Percentiles rank a stretch among this genome's conserved stretches.
Evolutionary conservation across 2,113 vertebrate genomes (phyloP).

Genomic region (Clarias batrachus): DNA sequence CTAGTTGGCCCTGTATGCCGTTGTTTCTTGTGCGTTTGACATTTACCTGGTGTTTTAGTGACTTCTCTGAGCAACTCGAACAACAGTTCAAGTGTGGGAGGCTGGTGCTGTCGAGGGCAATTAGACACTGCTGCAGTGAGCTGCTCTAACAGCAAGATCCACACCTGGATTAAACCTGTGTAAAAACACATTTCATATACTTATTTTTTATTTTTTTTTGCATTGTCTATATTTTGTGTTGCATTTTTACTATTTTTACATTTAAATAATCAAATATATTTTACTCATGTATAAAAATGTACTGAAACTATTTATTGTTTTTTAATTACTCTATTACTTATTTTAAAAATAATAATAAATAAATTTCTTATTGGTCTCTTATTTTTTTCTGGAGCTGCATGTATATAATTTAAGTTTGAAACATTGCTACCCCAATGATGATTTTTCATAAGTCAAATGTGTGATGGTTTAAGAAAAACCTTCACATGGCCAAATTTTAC

Average conservation of each 20-base stretch:
- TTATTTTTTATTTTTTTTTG: neutral
- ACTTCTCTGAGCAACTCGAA: constrained; percentile 89
- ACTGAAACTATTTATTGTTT: too few relatives aligned
- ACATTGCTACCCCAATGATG: neutral
- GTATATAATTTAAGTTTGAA: neutral
- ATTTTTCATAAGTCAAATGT: neutral
- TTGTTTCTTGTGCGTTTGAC: neutral
- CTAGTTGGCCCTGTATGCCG: neutral
- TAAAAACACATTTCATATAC: neutral
- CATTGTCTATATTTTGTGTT: neutral
- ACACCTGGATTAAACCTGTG: constrained; percentile 95
- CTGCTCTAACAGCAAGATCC: constrained; percentile 93
- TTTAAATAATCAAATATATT: neutral
- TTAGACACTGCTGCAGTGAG: constrained; percentile 92
- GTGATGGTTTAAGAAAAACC: neutral
- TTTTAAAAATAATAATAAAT: too few relatives aligned
- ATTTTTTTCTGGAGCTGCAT: neutral
- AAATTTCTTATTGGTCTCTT: too few relatives aligned
- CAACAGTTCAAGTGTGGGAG: constrained; percentile 90
- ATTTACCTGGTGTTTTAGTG: constrained; percentile 81
- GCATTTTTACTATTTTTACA: neutral
- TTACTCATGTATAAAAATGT: neutral
- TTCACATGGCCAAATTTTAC: neutral
- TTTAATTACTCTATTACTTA: too few relatives aligned
- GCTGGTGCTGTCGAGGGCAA: constrained; percentile 94